Conservation (phyloP, 1,140 invertebrate species). For the Achroia grisella region DNA sequence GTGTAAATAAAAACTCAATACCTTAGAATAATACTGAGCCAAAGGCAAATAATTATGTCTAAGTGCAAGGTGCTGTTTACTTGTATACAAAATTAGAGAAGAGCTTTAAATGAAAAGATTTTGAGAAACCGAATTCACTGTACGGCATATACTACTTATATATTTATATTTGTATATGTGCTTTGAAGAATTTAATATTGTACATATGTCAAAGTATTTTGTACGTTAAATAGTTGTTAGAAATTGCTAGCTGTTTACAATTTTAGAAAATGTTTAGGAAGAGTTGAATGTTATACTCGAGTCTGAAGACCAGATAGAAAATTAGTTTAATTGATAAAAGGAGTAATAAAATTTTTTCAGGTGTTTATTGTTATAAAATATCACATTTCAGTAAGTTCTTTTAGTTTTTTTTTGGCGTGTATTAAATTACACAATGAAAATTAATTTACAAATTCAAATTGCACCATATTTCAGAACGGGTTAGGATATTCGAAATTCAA, state of each 20-base stretch:
- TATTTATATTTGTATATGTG: conserved; percentile 1
- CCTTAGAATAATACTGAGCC: conserved; percentile 50
- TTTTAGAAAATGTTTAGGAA: neutral
- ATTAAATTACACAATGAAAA: no score
- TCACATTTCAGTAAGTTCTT: no score
- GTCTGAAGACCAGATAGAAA: no score
- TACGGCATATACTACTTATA: neutral
- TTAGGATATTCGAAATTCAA: no score
- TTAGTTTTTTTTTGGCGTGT: no score
- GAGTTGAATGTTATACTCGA: no score
- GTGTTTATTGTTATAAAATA: no score
- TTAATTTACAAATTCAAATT: no score
- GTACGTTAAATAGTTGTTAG: neutral
- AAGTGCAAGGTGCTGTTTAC: conserved; percentile 58
- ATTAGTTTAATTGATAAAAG: no score
- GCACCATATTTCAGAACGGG: no score
- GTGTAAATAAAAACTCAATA: conserved; percentile 36
- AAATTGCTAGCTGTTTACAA: conserved; percentile 1
- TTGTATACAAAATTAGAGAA: conserved; percentile 46
- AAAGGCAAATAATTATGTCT: conserved; percentile 58
- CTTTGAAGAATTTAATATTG: neutral
- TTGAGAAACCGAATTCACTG: conserved; percentile 44
- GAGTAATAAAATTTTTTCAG: no score
- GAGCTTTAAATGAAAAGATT: conserved; percentile 48
- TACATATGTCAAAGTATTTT: neutral